Evolutionary conservation across 1,140 invertebrate genomes (phyloP).

Genomic region (Campoletis sonorensis): DNA sequence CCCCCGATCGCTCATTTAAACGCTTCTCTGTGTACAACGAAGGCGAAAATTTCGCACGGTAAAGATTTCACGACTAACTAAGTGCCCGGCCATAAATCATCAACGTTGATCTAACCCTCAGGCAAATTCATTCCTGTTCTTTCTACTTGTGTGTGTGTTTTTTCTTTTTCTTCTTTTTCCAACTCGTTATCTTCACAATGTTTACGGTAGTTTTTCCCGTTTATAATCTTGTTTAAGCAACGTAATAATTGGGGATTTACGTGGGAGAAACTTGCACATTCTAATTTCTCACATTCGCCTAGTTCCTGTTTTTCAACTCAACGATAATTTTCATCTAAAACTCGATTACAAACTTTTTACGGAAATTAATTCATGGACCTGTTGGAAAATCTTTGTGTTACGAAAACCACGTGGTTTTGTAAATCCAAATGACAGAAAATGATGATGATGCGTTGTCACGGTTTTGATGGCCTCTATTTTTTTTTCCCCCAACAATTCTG

Average conservation of each 20-base stretch:
- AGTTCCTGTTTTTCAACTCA: no score
- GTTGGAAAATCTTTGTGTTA: no score
- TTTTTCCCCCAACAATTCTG: no score
- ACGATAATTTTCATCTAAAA: no score
- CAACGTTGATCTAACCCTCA: conserved; percentile 1
- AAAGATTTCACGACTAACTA: conserved; percentile 3
- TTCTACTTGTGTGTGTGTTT: neutral
- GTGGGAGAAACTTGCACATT: neutral
- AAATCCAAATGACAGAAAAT: no score
- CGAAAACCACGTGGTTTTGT: no score
- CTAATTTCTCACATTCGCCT: neutral
- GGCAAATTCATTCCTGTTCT: neutral
- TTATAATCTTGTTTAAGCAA: neutral
- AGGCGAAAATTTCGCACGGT: conserved; percentile 4
- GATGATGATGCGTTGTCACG: no score
- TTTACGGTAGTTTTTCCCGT: neutral
- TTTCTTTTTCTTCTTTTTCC: no score
- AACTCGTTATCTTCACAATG: neutral
- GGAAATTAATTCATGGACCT: no score
- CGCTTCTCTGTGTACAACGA: neutral
- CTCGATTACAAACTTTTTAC: no score
- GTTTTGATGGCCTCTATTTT: no score
- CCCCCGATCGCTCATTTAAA: conserved; percentile 13
- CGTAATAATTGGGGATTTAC: no score
- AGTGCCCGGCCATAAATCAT: conserved; percentile 1